Evolutionary conservation across 1,140 invertebrate species (phyloP).

Genomic region (Forficula auricularia): DNA sequence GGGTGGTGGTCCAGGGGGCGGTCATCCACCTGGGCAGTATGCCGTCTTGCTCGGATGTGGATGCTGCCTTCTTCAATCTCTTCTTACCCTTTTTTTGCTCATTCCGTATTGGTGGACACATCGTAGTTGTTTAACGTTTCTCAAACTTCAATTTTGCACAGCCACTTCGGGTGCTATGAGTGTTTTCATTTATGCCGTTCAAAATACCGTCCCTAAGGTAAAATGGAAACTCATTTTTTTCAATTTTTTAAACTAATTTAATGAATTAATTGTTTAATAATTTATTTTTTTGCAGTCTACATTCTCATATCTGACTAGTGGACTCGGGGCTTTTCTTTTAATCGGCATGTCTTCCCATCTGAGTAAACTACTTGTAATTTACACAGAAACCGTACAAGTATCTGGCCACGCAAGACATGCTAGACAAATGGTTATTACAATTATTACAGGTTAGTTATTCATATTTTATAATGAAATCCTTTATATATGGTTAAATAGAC

Average conservation of each 20-base stretch:
- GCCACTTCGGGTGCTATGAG: conserved; percentile 39
- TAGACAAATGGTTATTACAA: conserved; percentile 35
- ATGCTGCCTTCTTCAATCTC: conserved; percentile 36
- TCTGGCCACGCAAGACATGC: conserved; percentile 27
- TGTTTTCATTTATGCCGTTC: conserved; percentile 39
- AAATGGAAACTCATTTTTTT: conserved; percentile 16
- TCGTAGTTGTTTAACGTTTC: conserved; percentile 40
- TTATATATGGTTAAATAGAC: not conserved
- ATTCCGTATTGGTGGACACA: conserved; percentile 37
- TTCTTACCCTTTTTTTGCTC: conserved; percentile 34
- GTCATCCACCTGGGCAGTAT: conserved; percentile 18
- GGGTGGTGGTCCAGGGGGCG: not conserved
- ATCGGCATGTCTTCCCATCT: conserved; percentile 36
- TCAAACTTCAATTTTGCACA: conserved; percentile 45
- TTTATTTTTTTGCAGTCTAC: conserved; percentile 26
- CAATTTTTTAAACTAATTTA: too few species aligned
- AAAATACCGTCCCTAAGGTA: conserved; percentile 34
- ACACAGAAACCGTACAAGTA: conserved; percentile 33
- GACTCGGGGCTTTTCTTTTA: conserved; percentile 32
- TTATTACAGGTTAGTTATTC: conserved; percentile 30
- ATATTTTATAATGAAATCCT: conserved; percentile 1
- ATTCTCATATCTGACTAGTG: conserved; percentile 27
- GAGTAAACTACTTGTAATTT: conserved; percentile 36
- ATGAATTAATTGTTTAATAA: too few species aligned
- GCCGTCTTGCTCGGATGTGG: conserved; percentile 39